Evolutionary conservation across 2,113 vertebrate genomes (phyloP), one percentile per base, ranked within the genome.

Genomic region (Planiliza haematocheilus): DNA sequence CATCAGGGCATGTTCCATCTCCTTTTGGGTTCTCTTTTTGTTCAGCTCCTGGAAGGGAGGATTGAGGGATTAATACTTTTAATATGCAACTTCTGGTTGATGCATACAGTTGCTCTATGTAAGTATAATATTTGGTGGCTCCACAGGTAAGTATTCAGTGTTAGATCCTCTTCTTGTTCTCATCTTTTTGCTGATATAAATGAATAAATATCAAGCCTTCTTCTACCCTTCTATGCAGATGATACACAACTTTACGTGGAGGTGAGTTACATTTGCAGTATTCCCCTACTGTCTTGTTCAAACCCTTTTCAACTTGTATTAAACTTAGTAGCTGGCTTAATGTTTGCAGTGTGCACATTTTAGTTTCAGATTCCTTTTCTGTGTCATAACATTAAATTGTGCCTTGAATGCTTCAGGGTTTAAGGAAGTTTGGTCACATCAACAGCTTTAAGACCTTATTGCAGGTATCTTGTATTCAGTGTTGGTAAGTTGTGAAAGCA

Each of bases 1-100:
- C 84, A 98, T 94, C 96, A 99, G 95, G 71, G 98, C 96, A 0
- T 99, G 98, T 86, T 99, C 98, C 97, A 99, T 99, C 88, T 99
- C 98, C 88, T 99, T 99, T 93, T 99, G 98, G 1, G 94, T 97
- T 91, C 96, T 93, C 93, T 99, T 99, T 79, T 98, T 99, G 90
- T 98, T 99, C 58, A 99, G 89, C 90, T 99, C 98, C 98, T 99
- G 88, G 30, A 16, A 70, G 34, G 8, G 0, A 45, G n/a, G 46
- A 51, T 9, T 42, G 10, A 8, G 13, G 11, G 2, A 2, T 3
- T 30, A 5, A 5, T 30, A 30, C 24, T 30, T 30, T 30, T 30
- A 30, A 30, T 30, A 30, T 5, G 2, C 24, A 30, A 30, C 2
- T 30, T 2, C 5, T 30, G 43, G 43, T 45, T 43, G 42, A 43